Evolutionary conservation across 2,113 vertebrate genomes (phyloP), one percentile per base, ranked within the genome.

Genomic region (Todiramphus saurophagus): DNA sequence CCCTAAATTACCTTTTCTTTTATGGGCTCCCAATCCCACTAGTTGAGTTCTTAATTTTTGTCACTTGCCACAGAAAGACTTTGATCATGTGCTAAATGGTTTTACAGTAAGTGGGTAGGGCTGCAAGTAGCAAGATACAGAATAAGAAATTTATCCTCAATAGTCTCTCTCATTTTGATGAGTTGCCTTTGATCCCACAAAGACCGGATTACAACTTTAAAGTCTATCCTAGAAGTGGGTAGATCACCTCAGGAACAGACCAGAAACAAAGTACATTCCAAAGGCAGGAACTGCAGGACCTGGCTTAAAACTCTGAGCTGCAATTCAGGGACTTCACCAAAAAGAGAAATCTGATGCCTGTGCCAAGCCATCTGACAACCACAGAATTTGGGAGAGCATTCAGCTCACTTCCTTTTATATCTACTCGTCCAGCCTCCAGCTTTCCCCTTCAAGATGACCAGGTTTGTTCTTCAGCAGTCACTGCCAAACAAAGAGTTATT

Each of bases 241-340:
- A 90, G 50, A 90, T 85, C 70, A 96, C 70, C 63, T 91, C 90
- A 59, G 74, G 73, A 96, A 77, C 76, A 1, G 7, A 83, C 8
- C 51, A 70, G 83, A 90, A 96, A 92, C 90, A 97, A 96, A 96
- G 79, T 48, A 86, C 90, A 94, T 95, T 94, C 76, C 92, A 87
- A 86, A 80, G 68, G 63, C n/a, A 94, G 55, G 83, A 96, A 83
- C 2, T 80, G 56, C 19, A 88, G 73, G 83, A 92, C 31, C 58
- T 96, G 86, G 92, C 93, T 92, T 78, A 64, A 59, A 94, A 81
- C 48, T 75, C 58, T 16, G 13, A 89, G 77, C 25, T 89, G 39
- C 59, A 89, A 28, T 79, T 85, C 77, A 60, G 37, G 44, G 68
- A 77, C 56, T 73, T 78, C 28, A 91, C 55, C 33, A 41, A 96